Evolutionary conservation across 2,797 vertebrate genomes (phyloP).

Genomic region (Sitta carolinensis): DNA sequence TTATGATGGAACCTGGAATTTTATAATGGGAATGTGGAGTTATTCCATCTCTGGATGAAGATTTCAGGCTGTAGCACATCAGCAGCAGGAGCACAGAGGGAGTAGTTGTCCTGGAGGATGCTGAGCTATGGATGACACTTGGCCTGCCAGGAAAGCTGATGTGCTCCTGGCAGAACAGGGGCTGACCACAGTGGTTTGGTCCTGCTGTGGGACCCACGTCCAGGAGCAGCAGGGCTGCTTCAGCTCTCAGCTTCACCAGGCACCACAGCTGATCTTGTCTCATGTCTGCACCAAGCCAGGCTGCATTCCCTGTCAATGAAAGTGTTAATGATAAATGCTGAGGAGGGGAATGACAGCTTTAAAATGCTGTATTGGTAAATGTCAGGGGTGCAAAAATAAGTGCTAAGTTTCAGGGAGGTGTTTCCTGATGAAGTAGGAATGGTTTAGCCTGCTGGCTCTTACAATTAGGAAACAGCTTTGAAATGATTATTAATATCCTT

Average conservation of each 20-base stretch:
- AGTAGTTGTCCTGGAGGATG: background rate
- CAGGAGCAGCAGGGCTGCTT: background rate
- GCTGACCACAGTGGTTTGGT: background rate
- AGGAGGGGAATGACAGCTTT: background rate
- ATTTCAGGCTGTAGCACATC: background rate
- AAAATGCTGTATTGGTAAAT: background rate
- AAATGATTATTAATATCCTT: background rate
- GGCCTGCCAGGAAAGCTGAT: background rate
- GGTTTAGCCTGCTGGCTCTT: background rate
- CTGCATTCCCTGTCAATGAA: background rate
- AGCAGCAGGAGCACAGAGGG: background rate
- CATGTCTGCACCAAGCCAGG: background rate
- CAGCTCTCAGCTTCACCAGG: background rate
- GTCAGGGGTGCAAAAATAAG: background rate
- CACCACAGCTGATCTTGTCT: background rate
- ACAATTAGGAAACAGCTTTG: background rate
- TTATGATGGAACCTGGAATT: background rate
- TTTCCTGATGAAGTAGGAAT: background rate
- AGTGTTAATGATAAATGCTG: background rate
- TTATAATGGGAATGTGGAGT: background rate
- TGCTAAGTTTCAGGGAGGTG: background rate
- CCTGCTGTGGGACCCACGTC: rapidly evolving
- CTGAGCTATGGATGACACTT: background rate
- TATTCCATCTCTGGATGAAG: background rate
- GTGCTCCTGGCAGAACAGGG: background rate